Conservation (phyloP, 2,888 invertebrate genomes). For the Cyclophora punctaria region DNA sequence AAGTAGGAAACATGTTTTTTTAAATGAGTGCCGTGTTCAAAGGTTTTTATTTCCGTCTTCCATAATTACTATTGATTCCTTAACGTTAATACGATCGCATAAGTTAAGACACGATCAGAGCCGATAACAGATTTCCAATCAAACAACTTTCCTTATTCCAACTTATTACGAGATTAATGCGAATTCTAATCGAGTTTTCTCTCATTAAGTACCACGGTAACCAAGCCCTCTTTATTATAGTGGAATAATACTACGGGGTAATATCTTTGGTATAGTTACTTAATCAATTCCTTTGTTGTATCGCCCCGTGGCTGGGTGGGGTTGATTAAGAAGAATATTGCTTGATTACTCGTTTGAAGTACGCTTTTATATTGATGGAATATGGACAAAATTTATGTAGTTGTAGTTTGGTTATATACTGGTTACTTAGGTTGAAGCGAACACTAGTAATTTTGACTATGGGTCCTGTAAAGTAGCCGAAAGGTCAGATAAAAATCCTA, state of each 20-base stretch:
- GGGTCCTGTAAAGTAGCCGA: no score
- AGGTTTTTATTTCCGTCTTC: no score
- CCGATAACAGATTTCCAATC: constrained; percentile 30
- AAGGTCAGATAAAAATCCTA: no score
- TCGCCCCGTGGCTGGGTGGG: constrained; percentile 68
- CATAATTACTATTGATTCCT: no score
- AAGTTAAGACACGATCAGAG: no score
- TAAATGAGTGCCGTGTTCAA: no score
- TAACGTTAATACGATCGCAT: no score
- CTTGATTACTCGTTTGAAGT: constrained; percentile 71
- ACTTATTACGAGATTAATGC: constrained; percentile 69
- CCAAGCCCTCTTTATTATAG: constrained; percentile 72
- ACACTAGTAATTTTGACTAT: no score
- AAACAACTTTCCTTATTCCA: constrained; percentile 51
- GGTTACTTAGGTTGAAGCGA: no score
- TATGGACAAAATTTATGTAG: constrained; percentile 12
- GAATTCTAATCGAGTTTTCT: constrained; percentile 74
- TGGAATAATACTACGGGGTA: constrained; percentile 70
- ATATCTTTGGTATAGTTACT: constrained; percentile 72
- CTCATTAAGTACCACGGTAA: constrained; percentile 73
- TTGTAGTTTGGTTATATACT: no score
- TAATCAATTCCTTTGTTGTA: constrained; percentile 75
- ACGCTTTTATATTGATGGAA: constrained; percentile 45
- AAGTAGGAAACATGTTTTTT: no score
- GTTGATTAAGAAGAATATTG: constrained; percentile 75